Conservation (phyloP, 2,797 vertebrate genomes). For the Enteromius anoplus region DNA sequence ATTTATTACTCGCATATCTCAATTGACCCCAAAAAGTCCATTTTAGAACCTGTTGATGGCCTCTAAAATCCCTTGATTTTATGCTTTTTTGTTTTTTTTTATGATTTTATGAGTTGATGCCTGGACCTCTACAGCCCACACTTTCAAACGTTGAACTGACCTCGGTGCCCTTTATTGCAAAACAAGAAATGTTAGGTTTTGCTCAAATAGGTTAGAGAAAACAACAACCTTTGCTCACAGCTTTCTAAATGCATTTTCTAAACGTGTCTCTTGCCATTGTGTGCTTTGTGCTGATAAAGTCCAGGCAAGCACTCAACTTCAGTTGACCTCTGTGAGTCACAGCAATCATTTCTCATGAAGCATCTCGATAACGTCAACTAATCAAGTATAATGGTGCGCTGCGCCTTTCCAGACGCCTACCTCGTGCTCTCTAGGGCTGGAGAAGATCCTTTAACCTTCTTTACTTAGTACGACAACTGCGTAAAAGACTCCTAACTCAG, state of each 20-base stretch:
- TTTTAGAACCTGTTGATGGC: neutral
- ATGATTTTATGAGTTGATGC: neutral
- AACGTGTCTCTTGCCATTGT: neutral
- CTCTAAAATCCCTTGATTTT: neutral
- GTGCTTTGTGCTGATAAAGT: slow-evolving; percentile 34
- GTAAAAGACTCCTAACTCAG: slow-evolving; percentile 13
- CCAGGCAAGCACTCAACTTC: slow-evolving; percentile 17
- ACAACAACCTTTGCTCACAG: slow-evolving; percentile 11
- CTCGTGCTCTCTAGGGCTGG: neutral
- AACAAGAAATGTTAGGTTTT: slow-evolving; percentile 12
- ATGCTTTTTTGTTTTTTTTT: no score
- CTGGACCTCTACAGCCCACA: neutral
- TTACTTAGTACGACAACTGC: neutral
- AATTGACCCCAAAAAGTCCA: neutral
- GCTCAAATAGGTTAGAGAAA: slow-evolving; percentile 27
- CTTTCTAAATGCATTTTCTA: slow-evolving; percentile 16
- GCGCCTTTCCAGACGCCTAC: slow-evolving; percentile 11
- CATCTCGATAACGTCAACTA: slow-evolving; percentile 30
- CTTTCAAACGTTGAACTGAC: slow-evolving; percentile 21
- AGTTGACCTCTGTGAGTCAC: slow-evolving; percentile 25
- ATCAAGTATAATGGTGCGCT: slow-evolving; percentile 24
- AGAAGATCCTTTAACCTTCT: slow-evolving; percentile 29
- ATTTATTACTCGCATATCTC: slow-evolving; percentile 10
- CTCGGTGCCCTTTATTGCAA: slow-evolving; percentile 8
- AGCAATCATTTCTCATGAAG: slow-evolving; percentile 41